Percentiles rank a stretch among this genome's conserved stretches.
Conservation (phyloP, 1,140 invertebrate genomes). For the Brachionus rotundiformis region DNA sequence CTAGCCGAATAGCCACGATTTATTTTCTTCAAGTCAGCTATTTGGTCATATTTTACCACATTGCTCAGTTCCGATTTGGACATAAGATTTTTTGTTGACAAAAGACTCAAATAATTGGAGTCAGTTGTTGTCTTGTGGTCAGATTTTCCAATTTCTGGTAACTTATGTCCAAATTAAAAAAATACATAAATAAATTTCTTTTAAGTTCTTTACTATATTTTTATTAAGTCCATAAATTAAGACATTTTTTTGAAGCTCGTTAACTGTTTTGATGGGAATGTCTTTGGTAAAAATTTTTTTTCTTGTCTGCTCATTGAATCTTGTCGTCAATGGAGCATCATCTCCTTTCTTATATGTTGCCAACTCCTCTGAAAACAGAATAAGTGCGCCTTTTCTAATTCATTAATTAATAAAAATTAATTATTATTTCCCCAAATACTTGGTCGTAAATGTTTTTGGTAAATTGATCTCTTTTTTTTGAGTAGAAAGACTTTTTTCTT, state of each 20-base stretch:
- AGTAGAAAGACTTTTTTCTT: background rate
- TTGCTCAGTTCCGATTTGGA: background rate
- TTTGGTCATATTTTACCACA: background rate
- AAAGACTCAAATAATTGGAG: background rate
- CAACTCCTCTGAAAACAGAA: conserved; percentile 11
- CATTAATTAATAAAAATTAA: background rate
- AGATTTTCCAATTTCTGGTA: background rate
- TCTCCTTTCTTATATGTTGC: background rate
- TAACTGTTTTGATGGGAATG: conserved; percentile 24
- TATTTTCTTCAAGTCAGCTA: background rate
- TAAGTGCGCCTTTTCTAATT: conserved; percentile 19
- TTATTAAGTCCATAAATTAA: conserved; percentile 22
- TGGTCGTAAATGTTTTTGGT: conserved; percentile 37
- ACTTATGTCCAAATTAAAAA: background rate
- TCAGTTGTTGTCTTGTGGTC: background rate
- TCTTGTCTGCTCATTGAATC: background rate
- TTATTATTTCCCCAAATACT: background rate
- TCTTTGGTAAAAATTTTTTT: background rate
- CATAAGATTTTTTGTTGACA: conserved; percentile 3
- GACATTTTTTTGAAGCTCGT: conserved; percentile 30
- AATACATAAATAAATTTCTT: background rate
- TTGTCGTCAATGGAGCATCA: background rate
- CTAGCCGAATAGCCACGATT: conserved; percentile 28
- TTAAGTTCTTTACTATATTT: background rate
- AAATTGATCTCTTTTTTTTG: conserved; percentile 9